phyloP scores from a whole-genome alignment of 1,140 invertebrate genomes.

The Drosophila nikananu region DNA sequence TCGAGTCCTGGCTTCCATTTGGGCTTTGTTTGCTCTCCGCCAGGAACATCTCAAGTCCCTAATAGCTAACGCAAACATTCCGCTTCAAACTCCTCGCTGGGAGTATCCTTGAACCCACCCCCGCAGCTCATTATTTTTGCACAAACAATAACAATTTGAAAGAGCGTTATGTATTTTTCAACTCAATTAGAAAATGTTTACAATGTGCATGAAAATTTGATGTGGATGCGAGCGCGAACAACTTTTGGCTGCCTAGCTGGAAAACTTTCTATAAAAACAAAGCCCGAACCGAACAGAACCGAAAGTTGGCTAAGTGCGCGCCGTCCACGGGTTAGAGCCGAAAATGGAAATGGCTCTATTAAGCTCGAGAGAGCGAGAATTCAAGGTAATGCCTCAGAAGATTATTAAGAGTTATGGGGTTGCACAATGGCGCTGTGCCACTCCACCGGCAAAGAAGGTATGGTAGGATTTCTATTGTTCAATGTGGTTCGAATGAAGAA shows the following conservation, averaged over 20 bases:
- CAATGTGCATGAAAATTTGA: slow-evolving; percentile 78
- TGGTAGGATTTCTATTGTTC: neutral
- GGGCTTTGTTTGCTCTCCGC: slow-evolving; percentile 54
- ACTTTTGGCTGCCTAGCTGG: slow-evolving; percentile 51
- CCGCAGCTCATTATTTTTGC: slow-evolving; percentile 67
- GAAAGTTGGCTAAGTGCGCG: slow-evolving; percentile 23
- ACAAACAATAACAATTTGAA: slow-evolving; percentile 78
- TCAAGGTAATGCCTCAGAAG: slow-evolving; percentile 37
- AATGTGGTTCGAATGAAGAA: neutral
- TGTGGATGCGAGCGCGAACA: slow-evolving; percentile 51
- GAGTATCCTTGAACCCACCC: neutral
- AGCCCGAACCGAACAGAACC: slow-evolving; percentile 4
- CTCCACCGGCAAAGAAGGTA: neutral
- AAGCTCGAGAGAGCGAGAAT: neutral
- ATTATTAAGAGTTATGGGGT: slow-evolving; percentile 42
- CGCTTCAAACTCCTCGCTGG: neutral
- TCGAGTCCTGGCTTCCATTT: slow-evolving; percentile 20
- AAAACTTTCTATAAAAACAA: slow-evolving; percentile 28
- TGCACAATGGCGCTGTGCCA: slow-evolving; percentile 7
- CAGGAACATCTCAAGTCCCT: slow-evolving; percentile 64
- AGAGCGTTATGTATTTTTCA: slow-evolving; percentile 82
- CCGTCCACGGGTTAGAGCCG: neutral
- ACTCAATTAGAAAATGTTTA: slow-evolving; percentile 84
- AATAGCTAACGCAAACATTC: slow-evolving; percentile 75
- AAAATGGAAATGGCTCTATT: slow-evolving; percentile 39